These are phyloP conservation scores for Trogon surrucura DNA, from an alignment of 2,113 vertebrate genomes.

Conservation along the genomic window DNA sequence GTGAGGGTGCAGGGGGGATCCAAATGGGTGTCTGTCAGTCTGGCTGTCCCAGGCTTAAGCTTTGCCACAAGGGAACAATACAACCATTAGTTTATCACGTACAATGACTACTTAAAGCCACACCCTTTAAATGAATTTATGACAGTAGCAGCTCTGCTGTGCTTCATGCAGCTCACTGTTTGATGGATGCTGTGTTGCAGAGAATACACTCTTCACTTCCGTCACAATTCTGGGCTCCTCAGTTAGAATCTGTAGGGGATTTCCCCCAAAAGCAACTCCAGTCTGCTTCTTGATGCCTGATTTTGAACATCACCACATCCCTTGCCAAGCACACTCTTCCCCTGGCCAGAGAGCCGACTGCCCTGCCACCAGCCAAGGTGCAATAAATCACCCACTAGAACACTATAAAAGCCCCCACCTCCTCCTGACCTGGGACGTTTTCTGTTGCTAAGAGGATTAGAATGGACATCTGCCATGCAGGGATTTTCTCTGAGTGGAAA, in stretches of 20 bases:
- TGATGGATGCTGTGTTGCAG: neutral
- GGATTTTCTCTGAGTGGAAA: neutral
- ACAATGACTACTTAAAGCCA: neutral
- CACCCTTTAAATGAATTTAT: neutral
- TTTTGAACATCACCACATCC: neutral
- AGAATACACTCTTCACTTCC: neutral
- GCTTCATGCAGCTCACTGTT: neutral
- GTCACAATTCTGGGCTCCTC: neutral
- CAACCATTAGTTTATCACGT: neutral
- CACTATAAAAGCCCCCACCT: neutral
- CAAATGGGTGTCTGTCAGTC: too few species aligned
- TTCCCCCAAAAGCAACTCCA: neutral
- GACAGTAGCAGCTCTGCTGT: neutral
- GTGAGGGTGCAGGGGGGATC: too few species aligned
- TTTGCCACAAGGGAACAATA: neutral
- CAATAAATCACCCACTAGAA: neutral
- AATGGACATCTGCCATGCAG: slow-evolving; percentile 39
- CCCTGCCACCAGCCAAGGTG: neutral
- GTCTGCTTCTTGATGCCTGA: rapidly evolving
- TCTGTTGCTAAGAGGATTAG: slow-evolving; percentile 54
- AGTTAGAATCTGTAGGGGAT: neutral
- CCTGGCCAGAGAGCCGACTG: neutral
- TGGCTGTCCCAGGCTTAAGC: too few species aligned
- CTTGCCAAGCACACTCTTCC: neutral
- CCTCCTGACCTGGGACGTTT: neutral